These are phyloP conservation scores for Acleris sparsana DNA, from an alignment of 2,888 invertebrate genomes.

Conservation along the genomic window DNA sequence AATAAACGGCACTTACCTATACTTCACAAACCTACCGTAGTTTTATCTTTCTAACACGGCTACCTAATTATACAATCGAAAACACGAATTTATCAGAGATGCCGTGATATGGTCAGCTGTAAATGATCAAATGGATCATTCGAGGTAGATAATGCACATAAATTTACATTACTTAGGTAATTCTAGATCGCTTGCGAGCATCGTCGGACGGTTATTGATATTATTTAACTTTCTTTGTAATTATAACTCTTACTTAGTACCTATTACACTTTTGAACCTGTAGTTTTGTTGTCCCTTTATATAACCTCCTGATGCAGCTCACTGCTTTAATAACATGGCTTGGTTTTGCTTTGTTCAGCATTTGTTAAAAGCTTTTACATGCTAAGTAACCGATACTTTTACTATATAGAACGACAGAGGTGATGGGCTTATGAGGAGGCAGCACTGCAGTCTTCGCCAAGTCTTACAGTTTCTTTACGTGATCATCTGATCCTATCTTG, in stretches of 20 bases:
- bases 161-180: slow-evolving; percentile 34
- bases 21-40: background rate
- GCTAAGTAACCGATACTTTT: too few species aligned
- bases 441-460: too few species aligned
- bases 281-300: background rate
- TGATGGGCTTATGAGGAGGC: too few species aligned
- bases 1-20: too few species aligned
- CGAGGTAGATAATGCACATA: slow-evolving; percentile 32
- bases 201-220: slow-evolving; percentile 16
- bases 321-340: background rate
- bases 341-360: slow-evolving; percentile 1
- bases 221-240: slow-evolving; percentile 11
- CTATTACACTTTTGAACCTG: background rate
- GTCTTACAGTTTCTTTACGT: too few species aligned
- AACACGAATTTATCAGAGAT: slow-evolving; percentile 33
- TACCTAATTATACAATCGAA: slow-evolving; percentile 7
- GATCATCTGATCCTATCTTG: too few species aligned
- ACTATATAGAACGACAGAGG: too few species aligned
- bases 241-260: background rate
- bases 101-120: slow-evolving; percentile 28
- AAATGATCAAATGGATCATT: slow-evolving; percentile 33
- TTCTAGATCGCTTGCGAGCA: slow-evolving; percentile 12
- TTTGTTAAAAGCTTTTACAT: background rate
- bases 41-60: background rate
- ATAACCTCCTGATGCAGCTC: background rate